These are phyloP conservation scores for Melanerpes formicivorus DNA, from an alignment of 2,113 vertebrate genomes.

Conservation along the genomic window DNA sequence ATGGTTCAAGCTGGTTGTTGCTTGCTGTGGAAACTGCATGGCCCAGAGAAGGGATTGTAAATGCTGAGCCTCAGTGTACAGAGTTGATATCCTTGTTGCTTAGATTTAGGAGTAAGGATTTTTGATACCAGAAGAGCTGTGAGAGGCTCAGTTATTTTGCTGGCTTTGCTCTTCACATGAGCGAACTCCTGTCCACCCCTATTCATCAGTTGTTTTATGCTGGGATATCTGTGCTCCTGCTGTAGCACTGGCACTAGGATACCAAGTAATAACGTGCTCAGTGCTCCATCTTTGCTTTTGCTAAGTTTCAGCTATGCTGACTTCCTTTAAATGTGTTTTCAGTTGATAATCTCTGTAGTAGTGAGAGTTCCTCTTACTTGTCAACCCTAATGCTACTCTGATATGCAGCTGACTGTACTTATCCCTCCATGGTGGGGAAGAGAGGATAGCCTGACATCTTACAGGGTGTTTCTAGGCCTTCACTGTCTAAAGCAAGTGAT, in stretches of 20 bases:
- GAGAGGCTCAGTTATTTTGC: not conserved
- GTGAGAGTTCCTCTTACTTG: not conserved
- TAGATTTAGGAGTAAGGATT: not conserved
- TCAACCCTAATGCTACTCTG: not conserved
- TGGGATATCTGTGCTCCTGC: not conserved
- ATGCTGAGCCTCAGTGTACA: not conserved
- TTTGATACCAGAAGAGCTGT: not conserved
- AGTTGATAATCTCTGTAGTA: not conserved
- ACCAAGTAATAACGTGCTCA: not conserved
- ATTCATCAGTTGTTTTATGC: not conserved
- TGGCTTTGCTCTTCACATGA: not conserved
- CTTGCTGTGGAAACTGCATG: not conserved
- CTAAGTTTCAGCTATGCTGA: not conserved
- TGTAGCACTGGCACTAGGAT: not conserved
- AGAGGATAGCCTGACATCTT: not conserved
- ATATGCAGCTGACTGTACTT: not conserved
- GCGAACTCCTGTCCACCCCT: not conserved
- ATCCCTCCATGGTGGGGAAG: not conserved
- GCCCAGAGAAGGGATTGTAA: not conserved
- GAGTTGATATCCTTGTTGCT: not conserved
- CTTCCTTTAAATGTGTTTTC: not conserved
- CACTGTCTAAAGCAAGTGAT: not conserved
- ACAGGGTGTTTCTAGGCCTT: not conserved
- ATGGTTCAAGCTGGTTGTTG: not conserved
- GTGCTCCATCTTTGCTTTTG: not conserved